A percentile compares a stretch with the other conserved stretches of the same genome.
These are phyloP conservation scores for Antheraea pernyi DNA, from an alignment of 1,140 invertebrate genomes.

Conservation along the genomic window DNA sequence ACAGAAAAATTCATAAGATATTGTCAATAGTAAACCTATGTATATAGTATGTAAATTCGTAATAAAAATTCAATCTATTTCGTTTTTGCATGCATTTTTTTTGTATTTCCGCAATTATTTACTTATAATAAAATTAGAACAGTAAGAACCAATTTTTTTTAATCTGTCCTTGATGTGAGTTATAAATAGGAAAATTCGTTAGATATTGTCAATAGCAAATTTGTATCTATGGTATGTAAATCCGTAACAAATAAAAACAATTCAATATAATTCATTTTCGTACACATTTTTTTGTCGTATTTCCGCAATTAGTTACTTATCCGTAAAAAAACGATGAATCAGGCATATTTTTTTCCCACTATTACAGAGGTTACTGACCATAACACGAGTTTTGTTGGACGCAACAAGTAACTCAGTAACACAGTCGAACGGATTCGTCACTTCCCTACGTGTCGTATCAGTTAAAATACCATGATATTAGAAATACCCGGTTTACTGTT, in stretches of 20 bases:
- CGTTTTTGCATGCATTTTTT: neutral
- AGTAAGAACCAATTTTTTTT: no score
- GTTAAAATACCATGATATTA: neutral
- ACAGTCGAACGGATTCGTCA: constrained; percentile 1
- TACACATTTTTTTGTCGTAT: neutral
- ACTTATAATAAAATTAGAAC: neutral
- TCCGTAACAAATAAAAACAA: no score
- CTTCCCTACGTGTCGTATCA: constrained; percentile 2
- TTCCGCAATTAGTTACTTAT: neutral
- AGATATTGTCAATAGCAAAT: no score
- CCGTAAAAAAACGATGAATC: neutral
- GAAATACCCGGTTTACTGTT: neutral
- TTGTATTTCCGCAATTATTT: neutral
- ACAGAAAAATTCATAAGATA: no score
- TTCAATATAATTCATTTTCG: no score
- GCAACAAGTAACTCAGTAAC: constrained; percentile 22
- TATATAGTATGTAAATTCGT: no score
- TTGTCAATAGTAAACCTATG: no score
- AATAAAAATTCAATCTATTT: no score
- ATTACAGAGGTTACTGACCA: constrained; percentile 25
- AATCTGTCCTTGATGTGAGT: no score
- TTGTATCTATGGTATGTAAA: no score
- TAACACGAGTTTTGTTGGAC: constrained; percentile 16
- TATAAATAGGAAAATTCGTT: no score
- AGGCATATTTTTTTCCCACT: constrained; percentile 14